Conservation (phyloP, 2,113 vertebrate species). For the Rhipidura dahli region DNA sequence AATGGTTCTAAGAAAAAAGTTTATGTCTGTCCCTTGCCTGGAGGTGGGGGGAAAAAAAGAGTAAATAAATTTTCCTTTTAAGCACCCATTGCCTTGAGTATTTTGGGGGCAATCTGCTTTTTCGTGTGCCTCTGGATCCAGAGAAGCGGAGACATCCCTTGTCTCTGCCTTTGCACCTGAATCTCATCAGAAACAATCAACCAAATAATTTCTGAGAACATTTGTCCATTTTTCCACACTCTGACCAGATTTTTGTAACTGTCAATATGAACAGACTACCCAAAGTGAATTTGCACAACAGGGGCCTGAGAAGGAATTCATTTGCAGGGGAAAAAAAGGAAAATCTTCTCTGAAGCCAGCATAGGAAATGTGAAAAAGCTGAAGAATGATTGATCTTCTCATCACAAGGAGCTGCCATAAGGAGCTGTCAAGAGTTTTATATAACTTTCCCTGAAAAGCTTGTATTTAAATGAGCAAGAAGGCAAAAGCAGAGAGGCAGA, state of each 20-base stretch:
- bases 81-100: background rate
- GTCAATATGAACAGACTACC: background rate
- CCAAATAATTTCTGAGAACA: background rate
- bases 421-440: background rate
- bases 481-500: background rate
- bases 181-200: background rate
- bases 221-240: background rate
- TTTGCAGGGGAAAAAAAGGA: background rate
- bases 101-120: background rate
- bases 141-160: too few species aligned
- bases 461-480: background rate
- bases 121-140: background rate
- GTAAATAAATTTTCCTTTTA: background rate
- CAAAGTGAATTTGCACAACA: background rate
- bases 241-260: background rate
- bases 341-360: background rate
- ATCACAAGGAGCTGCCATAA: background rate
- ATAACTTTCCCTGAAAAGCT: background rate
- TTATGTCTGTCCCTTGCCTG: background rate
- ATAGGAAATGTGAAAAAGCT: background rate
- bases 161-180: background rate
- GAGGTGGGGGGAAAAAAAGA: background rate
- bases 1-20: background rate
- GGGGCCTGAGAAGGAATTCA: background rate
- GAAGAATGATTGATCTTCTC: background rate